Evolutionary conservation across 2,113 vertebrate species (phyloP), one percentile per base, ranked within the genome.

Genomic region (Corythornis madagascariensis): DNA sequence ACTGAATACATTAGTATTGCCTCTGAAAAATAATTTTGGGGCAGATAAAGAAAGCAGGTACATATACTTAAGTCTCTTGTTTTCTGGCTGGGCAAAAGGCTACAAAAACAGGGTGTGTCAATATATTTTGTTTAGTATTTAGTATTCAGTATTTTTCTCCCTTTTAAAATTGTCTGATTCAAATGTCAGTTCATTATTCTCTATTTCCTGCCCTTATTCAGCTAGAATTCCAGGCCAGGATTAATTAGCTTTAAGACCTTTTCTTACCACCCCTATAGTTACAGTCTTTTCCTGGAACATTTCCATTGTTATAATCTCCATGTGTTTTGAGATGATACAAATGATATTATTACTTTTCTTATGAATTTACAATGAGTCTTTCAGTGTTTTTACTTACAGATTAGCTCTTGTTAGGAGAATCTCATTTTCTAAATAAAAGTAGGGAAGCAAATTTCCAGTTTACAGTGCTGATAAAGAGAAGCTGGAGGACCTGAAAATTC

Each of bases 171-270:
- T 26, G 13, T 64, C 71, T 85, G 26, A 92, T 90, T 94, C 84
- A 94, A 95, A 96, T 88, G 78, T 81, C 92, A 85, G 65, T 77
- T 94, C 73, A 96, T 96, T 96, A 82, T 96, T 95, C 82, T 83
- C 65, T 83, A 8, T 91, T 95, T 96, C 95, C 95, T 94, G 92
- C 43, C 61, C 64, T 80, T 95, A 74, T 83, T 92, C 78, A 94
- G 21, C 71, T 43, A 63, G 72, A n/a, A 57, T 87, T 89, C 60
- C 78, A 89, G 78, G 76, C 52, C 81, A 80, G 38, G 33, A 52
- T 84, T 91, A 87, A 93, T 96, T 93, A 93, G 85, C 81, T 89
- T 92, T 70, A 45, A 70, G 91, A 86, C 91, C 82, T 94, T 94
- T 92, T 77, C 43, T 86, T 59, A 73, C 89, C 79, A 73, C 63